These are phyloP conservation scores for Rotaria magnacalcarata DNA, from an alignment of 2,888 invertebrate species.

Conservation along the genomic window DNA sequence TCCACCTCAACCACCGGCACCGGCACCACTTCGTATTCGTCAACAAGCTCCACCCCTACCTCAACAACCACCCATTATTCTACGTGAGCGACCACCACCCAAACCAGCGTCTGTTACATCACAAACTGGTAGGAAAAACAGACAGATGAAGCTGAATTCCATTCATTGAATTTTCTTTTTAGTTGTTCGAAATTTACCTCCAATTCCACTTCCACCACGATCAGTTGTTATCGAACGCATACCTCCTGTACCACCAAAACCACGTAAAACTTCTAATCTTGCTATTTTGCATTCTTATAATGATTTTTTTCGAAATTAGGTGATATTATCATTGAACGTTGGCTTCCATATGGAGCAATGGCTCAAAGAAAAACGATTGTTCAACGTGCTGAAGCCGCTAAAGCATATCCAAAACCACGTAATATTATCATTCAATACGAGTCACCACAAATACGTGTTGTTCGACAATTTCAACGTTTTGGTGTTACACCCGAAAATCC, in stretches of 20 bases:
- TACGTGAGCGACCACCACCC: background rate
- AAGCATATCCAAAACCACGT: conserved; percentile 10
- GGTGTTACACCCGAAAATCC: conserved; percentile 41
- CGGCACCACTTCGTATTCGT: background rate
- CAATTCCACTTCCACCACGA: conserved; percentile 11
- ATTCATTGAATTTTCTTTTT: background rate
- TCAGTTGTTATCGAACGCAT: background rate
- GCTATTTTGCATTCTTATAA: background rate
- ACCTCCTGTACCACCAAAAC: background rate
- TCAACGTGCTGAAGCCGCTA: conserved; percentile 28
- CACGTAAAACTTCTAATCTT: background rate
- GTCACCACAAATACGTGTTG: conserved; percentile 39
- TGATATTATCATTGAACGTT: conserved; percentile 41
- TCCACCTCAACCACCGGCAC: background rate
- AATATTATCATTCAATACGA: conserved; percentile 42
- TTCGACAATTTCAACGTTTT: conserved; percentile 39
- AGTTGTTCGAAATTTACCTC: background rate
- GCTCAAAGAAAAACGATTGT: conserved; percentile 35
- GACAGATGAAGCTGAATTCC: no score
- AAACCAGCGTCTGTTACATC: background rate
- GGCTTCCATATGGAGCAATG: conserved; percentile 39
- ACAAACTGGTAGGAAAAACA: background rate
- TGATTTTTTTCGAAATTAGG: background rate
- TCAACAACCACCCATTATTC: background rate
- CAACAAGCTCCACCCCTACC: background rate